phyloP scores from a whole-genome alignment of 2,888 invertebrate species.

The Spicauda simplicius region DNA sequence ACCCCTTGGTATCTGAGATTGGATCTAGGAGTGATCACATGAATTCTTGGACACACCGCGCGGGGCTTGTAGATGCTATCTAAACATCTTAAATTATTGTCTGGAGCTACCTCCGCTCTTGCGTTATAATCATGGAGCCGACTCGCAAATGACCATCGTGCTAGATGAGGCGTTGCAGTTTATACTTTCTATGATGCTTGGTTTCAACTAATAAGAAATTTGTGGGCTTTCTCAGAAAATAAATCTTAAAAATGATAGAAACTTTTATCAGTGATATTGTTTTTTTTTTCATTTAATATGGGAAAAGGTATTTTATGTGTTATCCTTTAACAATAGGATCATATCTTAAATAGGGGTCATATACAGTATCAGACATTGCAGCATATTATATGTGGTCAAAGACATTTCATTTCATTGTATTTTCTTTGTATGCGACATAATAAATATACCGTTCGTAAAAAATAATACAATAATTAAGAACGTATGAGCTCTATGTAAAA shows the following conservation, averaged over 20 bases:
- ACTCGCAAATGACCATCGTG: constrained; percentile 59
- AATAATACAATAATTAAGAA: too few species aligned
- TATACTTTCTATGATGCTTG: neutral
- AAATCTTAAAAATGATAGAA: neutral
- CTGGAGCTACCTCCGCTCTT: constrained; percentile 70
- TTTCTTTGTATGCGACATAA: too few species aligned
- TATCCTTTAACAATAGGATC: too few species aligned
- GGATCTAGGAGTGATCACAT: constrained; percentile 80
- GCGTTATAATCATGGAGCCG: constrained; percentile 59
- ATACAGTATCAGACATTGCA: too few species aligned
- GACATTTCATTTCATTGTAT: too few species aligned
- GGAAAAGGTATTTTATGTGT: too few species aligned
- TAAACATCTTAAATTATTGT: constrained; percentile 83
- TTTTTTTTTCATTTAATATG: too few species aligned
- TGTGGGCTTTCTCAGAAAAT: neutral
- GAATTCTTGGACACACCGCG: constrained; percentile 79
- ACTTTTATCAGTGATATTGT: too few species aligned
- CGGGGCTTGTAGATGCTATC: constrained; percentile 80
- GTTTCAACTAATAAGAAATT: neutral
- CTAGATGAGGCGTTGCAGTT: constrained; percentile 48
- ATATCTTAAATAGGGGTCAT: too few species aligned
- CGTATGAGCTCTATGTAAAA: too few species aligned
- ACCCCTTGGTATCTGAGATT: constrained; percentile 76
- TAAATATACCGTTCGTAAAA: too few species aligned
- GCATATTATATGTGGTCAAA: too few species aligned